Base-by-base conservation (phyloP, 2,113 vertebrate genomes). In the Cercopithecus mona region DNA sequence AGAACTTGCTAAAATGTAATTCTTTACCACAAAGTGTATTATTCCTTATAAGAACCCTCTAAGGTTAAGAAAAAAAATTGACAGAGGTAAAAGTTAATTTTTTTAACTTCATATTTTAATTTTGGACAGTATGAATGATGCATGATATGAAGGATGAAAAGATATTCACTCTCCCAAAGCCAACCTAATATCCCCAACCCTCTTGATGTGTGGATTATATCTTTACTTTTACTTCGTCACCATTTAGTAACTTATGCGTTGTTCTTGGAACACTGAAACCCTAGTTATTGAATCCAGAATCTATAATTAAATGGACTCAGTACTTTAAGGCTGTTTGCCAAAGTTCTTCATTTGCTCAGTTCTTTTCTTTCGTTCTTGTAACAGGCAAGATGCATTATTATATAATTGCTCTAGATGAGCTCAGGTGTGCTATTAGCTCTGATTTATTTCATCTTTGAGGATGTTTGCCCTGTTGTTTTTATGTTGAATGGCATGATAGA, bases 111-210 rank as follows among this genome's bases (percentile, higher is more conserved):
- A 0, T 25, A 20, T 61, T 87, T 96, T 88, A 61, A 45, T 72
- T 80, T 81, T 76, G n/a, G 45, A 23, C 12, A 1, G 6, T 78
- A 27, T 22, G 40, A 64, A 59, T n/a, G 50, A 38, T 45, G n/a
- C 64, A 55, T 5, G 8, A 23, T 45, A 4, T 8, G 18, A 81
- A 91, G 75, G 72, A 84, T 40, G 61, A 55, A 32, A 73, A 78
- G 18, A 8, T 8, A 4, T 20, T 25, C 40, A 13, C 0, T 0
- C 5, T 7, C 0, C 0, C 45, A 1, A 10, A 16, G 35, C 23
- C 59, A 25, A 38, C 32, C 18, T 3, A 0, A 1, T 20, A 55
- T 82, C 45, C 27, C 40, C 8, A 30, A 17, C 8, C 17, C 43
- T 88, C 52, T 45, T 66, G 61, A 48, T 52, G 45, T 40, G n/a